Evolutionary conservation across 2,113 vertebrate genomes (phyloP), one percentile per base, ranked within the genome.

Genomic region (Sarotherodon lohbergeri): DNA sequence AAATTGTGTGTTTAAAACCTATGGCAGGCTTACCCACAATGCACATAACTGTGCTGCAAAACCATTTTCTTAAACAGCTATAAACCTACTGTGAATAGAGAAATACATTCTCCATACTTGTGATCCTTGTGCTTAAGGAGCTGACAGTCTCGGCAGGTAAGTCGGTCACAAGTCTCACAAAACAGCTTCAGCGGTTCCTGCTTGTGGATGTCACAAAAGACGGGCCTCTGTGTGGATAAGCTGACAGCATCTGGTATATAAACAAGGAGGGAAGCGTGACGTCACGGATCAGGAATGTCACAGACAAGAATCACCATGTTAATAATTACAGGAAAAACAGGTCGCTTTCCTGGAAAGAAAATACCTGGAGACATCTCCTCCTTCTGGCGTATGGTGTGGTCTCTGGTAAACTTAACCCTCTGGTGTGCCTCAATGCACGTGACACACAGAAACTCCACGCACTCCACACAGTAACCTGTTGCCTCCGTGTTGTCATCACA

Each of bases 401-500:
- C 98, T 83, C 99, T 97, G 63, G 99, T 99, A 95, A 99, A 99
- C 95, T 99, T 99, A 32, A 99, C 99, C 85, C 99, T 96, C 78
- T 99, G 99, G 91, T 99, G 99, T 48, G 99, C 99, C 95, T 98
- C 97, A 39, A 99, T 97, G 80, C 99, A 99, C 1, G 98, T 99
- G 90, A 98, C 97, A 27, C 99, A 99, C 84, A 99, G 95, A 96
- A 99, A 99, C 94, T 99, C 99, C 24, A 98, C 98, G 87, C 99
- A 99, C 88, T 99, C 98, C 76, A 99, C 97, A 85, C 99, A 99
- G 96, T 98, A 99, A 0, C 99, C 98, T 3, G 97, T 97, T 7
- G 98, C 99, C 96, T 99, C 98, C 0, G 99, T 98, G 91, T 99
- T 99, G 93, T 99, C 99, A 7, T 99, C 98, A 79, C 99, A 99